These are phyloP conservation scores for Meloidogyne chitwoodi DNA, from an alignment of 1,140 invertebrate genomes.

Conservation along the genomic window DNA sequence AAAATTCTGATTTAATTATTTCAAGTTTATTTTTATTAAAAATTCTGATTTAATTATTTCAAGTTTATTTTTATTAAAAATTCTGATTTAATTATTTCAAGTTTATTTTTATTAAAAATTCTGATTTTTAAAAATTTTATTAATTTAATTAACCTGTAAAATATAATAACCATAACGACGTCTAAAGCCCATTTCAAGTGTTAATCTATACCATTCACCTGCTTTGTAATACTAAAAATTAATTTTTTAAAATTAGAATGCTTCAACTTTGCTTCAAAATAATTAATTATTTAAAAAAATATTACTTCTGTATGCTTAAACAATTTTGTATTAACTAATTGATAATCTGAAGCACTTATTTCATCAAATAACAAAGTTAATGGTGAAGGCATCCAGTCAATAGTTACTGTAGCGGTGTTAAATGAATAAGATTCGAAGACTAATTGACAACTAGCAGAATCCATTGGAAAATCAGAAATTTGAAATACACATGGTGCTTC, in stretches of 20 bases:
- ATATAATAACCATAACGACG: conserved; percentile 56
- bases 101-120: too few species aligned
- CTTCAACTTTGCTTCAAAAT: neutral
- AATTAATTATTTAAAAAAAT: neutral
- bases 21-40: too few species aligned
- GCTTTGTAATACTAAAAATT: conserved; percentile 55
- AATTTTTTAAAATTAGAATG: neutral
- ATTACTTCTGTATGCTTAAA: conserved; percentile 50
- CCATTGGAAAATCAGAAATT: conserved; percentile 54
- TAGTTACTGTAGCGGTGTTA: conserved; percentile 57
- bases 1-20: too few species aligned
- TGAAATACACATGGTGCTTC: conserved; percentile 57
- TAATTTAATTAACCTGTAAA: conserved; percentile 29
- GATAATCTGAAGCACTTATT: conserved; percentile 52
- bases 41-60: too few species aligned
- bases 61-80: too few species aligned
- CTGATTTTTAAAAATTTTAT: too few species aligned
- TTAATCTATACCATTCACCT: conserved; percentile 57
- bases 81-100: too few species aligned
- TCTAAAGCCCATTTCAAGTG: conserved; percentile 52
- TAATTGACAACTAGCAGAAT: conserved; percentile 44
- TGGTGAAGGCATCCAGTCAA: conserved; percentile 53
- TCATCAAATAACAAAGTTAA: conserved; percentile 43
- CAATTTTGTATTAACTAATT: conserved; percentile 27
- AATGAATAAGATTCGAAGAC: conserved; percentile 57